Evolutionary conservation across 2,888 invertebrate genomes (phyloP).

Genomic region (Pollenia labialis): DNA sequence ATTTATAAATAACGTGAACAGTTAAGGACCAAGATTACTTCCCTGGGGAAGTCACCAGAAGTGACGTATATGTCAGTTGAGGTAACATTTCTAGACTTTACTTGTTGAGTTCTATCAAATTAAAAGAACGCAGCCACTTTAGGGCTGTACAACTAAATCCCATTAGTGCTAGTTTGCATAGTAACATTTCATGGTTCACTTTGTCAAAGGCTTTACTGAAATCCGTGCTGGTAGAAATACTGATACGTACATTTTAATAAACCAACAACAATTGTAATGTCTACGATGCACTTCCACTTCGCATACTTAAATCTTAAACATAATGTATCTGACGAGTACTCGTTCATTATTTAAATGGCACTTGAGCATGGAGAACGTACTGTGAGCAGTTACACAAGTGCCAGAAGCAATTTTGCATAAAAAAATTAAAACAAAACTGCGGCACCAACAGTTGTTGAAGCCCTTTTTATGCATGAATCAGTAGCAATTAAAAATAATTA

Average conservation of each 20-base stretch:
- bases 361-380: conserved; percentile 13
- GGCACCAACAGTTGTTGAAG: conserved; percentile 22
- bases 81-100: too few relatives aligned
- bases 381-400: not conserved
- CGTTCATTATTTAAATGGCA: conserved; percentile 37
- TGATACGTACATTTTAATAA: conserved; percentile 18
- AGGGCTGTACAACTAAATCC: too few relatives aligned
- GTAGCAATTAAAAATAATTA: conserved; percentile 39
- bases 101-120: too few relatives aligned
- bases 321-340: conserved; percentile 32
- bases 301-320: conserved; percentile 23
- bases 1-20: too few relatives aligned
- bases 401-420: conserved; percentile 40
- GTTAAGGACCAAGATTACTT: too few relatives aligned
- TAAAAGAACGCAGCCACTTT: too few relatives aligned
- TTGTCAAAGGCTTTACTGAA: too few relatives aligned
- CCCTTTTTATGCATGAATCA: conserved; percentile 46
- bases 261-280: conserved; percentile 17
- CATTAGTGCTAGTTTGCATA: too few relatives aligned
- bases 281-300: not conserved
- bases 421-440: conserved; percentile 25
- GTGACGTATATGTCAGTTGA: too few relatives aligned
- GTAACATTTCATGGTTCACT: too few relatives aligned
- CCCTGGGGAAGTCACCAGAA: too few relatives aligned
- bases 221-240: too few relatives aligned